Conservation (phyloP, 2,113 vertebrate species). For the Rhadina sibilatrix region DNA sequence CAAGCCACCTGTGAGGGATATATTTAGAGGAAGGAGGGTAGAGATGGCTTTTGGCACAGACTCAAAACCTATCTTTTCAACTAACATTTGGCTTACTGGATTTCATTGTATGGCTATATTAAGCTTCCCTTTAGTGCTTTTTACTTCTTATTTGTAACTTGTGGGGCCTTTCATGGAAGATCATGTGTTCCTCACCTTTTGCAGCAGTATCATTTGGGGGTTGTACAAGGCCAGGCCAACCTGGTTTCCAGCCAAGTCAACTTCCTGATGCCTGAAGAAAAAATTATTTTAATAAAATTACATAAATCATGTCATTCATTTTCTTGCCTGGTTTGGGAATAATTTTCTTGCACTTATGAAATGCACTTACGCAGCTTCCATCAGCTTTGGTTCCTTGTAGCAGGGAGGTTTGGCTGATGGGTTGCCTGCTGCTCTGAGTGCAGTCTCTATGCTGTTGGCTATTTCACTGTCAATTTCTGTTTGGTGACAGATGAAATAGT, state of each 20-base stretch:
- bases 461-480: neutral
- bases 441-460: neutral
- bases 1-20: neutral
- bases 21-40: neutral
- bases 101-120: neutral
- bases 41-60: constrained; percentile 11
- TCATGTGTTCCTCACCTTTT: neutral
- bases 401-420: neutral
- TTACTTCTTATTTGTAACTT: neutral
- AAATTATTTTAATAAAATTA: neutral
- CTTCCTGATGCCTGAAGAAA: neutral
- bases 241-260: neutral
- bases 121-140: neutral
- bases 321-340: neutral
- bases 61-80: neutral
- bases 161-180: neutral
- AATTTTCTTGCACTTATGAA: neutral
- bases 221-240: neutral
- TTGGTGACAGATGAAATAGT: neutral
- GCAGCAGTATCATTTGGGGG: neutral
- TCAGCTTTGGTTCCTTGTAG: neutral
- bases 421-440: neutral
- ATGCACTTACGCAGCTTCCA: neutral
- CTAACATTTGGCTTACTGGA: neutral
- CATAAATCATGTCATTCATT: neutral